Percentiles rank a stretch among this genome's conserved stretches.
Conservation (phyloP, 2,113 vertebrate species). For the Colius striatus region DNA sequence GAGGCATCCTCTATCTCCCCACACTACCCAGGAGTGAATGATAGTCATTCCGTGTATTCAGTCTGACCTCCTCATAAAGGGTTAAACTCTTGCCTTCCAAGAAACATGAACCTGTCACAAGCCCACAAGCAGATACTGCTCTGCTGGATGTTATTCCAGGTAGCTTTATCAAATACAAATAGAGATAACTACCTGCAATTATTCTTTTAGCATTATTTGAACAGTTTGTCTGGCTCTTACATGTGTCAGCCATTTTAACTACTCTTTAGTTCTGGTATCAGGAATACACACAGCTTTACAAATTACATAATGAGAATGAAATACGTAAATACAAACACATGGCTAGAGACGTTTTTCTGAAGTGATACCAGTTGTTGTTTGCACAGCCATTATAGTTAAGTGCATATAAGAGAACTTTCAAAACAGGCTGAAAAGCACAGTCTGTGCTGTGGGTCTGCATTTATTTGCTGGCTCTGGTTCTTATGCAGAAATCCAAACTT, state of each 20-base stretch:
- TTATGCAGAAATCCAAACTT: neutral
- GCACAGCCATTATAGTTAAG: neutral
- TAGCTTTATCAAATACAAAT: constrained; percentile 56
- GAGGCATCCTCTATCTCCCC: neutral
- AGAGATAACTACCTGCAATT: constrained; percentile 54
- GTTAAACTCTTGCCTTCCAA: constrained; percentile 35
- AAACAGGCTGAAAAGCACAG: neutral
- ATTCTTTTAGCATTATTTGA: constrained; percentile 48
- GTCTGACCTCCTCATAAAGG: neutral
- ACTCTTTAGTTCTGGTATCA: neutral
- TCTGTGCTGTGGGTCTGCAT: neutral
- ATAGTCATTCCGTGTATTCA: neutral
- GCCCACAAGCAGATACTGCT: neutral
- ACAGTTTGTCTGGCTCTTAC: neutral
- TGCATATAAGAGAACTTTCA: neutral
- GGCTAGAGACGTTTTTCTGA: neutral
- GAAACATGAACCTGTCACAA: constrained; percentile 28
- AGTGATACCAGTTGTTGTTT: neutral
- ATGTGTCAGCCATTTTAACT: neutral
- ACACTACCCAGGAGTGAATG: neutral
- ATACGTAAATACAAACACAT: neutral
- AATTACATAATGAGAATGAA: neutral
- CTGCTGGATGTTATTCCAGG: constrained; percentile 28
- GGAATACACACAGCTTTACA: neutral
- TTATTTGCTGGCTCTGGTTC: neutral